phyloP scores from a whole-genome alignment of 1,140 invertebrate species.

The Drosophila baimaii region DNA sequence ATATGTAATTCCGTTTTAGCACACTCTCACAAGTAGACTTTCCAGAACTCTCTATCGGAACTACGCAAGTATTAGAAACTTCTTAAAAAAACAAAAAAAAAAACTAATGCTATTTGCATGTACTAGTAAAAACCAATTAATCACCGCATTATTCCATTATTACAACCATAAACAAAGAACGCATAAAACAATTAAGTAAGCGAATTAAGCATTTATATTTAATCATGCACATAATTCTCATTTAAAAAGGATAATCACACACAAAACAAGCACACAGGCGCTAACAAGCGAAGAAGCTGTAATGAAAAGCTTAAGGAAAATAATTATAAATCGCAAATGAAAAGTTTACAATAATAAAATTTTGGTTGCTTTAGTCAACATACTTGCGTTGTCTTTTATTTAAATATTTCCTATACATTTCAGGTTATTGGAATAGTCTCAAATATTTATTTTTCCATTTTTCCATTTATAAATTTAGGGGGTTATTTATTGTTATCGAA shows the following conservation, averaged over 20 bases:
- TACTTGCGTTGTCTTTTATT: constrained; percentile 25
- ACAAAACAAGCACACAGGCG: constrained; percentile 33
- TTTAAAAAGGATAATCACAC: constrained; percentile 44
- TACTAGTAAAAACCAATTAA: constrained; percentile 51
- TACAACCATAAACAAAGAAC: constrained; percentile 38
- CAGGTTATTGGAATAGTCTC: not conserved
- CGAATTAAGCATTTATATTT: constrained; percentile 35
- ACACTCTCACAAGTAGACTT: constrained; percentile 49
- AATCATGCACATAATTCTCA: constrained; percentile 50
- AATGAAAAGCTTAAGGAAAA: constrained; percentile 53
- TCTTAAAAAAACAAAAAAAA: constrained; percentile 32
- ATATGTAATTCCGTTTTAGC: constrained; percentile 48
- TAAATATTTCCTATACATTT: not conserved
- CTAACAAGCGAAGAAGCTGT: constrained; percentile 50
- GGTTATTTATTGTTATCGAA: not conserved
- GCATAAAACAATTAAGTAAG: constrained; percentile 43
- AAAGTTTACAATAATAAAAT: constrained; percentile 74
- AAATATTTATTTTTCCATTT: not conserved
- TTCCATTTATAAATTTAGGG: not conserved
- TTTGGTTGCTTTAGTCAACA: constrained; percentile 71
- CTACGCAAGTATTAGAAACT: constrained; percentile 59
- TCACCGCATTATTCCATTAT: constrained; percentile 56
- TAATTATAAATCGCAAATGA: constrained; percentile 65
- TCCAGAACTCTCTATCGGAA: constrained; percentile 48
- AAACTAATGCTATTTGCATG: constrained; percentile 68